These are phyloP conservation scores for Pseudochirops cupreus DNA, from an alignment of 2,797 vertebrate species.

Conservation along the genomic window DNA sequence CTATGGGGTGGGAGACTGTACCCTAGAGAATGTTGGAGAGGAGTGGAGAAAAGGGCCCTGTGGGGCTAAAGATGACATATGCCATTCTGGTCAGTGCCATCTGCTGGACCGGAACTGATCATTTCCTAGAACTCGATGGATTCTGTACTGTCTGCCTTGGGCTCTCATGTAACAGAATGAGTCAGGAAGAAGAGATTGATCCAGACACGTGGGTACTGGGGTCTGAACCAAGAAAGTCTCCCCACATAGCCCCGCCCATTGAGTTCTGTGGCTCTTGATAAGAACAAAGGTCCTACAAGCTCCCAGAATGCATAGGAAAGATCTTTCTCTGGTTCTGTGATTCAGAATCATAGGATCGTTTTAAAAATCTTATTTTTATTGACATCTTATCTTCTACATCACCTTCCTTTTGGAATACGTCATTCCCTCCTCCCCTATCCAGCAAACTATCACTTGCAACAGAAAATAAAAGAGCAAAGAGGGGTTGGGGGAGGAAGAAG, in stretches of 20 bases:
- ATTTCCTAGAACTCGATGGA: not conserved
- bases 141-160: not conserved
- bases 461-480: not conserved
- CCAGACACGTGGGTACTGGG: not conserved
- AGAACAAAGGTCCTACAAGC: not conserved
- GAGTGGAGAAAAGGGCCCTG: not conserved
- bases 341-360: not conserved
- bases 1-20: not conserved
- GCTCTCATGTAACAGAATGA: not conserved
- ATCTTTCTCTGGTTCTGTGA: not conserved
- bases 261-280: not conserved
- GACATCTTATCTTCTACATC: not conserved
- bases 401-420: not conserved
- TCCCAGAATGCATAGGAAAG: not conserved
- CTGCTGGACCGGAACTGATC: not conserved
- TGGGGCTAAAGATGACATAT: not conserved
- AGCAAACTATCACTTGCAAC: not conserved
- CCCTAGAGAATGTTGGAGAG: not conserved
- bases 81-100: not conserved
- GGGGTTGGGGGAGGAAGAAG: not conserved
- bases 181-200: not conserved
- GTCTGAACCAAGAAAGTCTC: not conserved
- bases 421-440: not conserved
- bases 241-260: not conserved
- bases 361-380: not conserved